Percentiles rank a stretch among this genome's conserved stretches.
These are phyloP conservation scores for Rhingia campestris DNA, from an alignment of 2,888 invertebrate species.

Conservation along the genomic window DNA sequence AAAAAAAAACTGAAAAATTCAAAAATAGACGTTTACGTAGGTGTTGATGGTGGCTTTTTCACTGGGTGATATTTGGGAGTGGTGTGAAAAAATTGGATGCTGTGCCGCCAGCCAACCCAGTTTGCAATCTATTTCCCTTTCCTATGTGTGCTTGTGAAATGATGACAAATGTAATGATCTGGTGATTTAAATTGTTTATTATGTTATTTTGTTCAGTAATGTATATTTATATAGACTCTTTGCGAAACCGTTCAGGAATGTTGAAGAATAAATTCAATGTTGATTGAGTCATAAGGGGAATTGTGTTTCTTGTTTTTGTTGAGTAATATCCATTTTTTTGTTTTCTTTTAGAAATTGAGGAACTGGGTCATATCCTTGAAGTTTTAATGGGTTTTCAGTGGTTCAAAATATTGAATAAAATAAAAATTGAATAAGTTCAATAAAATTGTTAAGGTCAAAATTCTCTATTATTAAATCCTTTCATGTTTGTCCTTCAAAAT, in stretches of 20 bases:
- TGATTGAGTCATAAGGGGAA: conserved; percentile 1
- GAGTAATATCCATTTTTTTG: no score
- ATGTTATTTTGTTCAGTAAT: neutral
- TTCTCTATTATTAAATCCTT: no score
- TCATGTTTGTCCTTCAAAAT: no score
- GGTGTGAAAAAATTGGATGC: neutral
- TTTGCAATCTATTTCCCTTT: conserved; percentile 36
- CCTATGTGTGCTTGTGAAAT: conserved; percentile 14
- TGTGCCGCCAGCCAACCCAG: conserved; percentile 15
- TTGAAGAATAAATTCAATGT: neutral
- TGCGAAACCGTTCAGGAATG: neutral
- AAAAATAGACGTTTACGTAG: conserved; percentile 66
- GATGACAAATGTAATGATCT: conserved; percentile 62
- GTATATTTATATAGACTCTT: neutral
- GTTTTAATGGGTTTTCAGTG: no score
- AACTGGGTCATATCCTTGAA: conserved; percentile 6
- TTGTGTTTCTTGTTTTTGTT: neutral
- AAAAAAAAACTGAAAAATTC: conserved; percentile 1
- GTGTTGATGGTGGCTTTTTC: conserved; percentile 40
- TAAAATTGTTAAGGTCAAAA: no score
- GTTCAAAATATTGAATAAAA: no score
- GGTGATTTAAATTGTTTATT: conserved; percentile 38
- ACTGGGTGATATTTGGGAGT: neutral
- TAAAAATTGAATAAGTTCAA: no score
- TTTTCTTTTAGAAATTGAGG: neutral